A percentile compares a stretch with the other conserved stretches of the same genome.
Evolutionary conservation across 2,113 vertebrate species (phyloP).

Genomic region (Petromus typicus): DNA sequence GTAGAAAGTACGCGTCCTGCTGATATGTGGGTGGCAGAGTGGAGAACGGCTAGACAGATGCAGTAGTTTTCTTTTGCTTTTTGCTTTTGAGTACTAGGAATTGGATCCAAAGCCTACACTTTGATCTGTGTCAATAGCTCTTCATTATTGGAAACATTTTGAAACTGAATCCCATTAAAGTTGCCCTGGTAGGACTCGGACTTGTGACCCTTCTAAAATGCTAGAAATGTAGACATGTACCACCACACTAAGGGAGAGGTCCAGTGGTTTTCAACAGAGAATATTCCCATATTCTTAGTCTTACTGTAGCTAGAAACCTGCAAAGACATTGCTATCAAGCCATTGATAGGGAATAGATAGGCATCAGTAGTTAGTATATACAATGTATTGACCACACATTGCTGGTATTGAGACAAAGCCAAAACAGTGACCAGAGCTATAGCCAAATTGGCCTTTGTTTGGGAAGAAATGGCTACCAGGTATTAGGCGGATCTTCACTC

Average conservation of each 20-base stretch:
- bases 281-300: neutral
- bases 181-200: neutral
- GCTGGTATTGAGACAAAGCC: neutral
- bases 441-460: neutral
- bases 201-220: neutral
- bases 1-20: neutral
- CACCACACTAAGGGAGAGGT: neutral
- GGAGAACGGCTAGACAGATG: fast-evolving
- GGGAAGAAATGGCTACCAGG: neutral
- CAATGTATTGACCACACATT: neutral
- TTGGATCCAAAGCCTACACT: neutral
- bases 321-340: neutral
- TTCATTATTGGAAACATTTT: neutral
- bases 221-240: neutral
- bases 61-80: neutral
- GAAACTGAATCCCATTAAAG: neutral
- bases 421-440: neutral
- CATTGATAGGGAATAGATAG: neutral
- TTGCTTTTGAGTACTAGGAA: neutral
- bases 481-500: neutral
- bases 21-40: neutral
- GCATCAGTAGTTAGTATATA: neutral
- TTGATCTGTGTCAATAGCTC: neutral
- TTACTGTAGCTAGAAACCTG: neutral
- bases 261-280: neutral